Conservation (phyloP, 35 echinoderm and acorn worm species). For the Acanthaster planci region DNA sequence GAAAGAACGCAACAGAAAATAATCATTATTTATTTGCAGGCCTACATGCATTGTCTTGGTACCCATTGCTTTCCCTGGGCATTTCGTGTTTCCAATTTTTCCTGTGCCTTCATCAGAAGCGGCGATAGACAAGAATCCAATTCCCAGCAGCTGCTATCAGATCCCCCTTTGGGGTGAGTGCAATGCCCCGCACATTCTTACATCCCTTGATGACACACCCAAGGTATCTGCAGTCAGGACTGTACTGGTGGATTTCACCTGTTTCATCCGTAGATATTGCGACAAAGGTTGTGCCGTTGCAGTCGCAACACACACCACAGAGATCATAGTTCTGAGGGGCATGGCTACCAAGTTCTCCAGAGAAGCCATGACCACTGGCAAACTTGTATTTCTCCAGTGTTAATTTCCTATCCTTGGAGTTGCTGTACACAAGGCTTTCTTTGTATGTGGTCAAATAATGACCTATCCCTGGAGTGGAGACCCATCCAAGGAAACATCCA, state of each 20-base stretch:
- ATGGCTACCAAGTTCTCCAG: no score
- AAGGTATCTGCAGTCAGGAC: background rate
- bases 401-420: background rate
- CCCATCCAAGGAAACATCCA: background rate
- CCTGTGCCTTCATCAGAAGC: no score
- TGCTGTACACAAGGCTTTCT: background rate
- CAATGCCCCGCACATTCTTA: background rate
- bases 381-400: background rate
- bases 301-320: background rate
- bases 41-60: no score
- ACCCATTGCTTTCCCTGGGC: no score
- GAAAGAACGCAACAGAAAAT: no score
- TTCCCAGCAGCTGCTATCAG: slow-evolving; percentile 2
- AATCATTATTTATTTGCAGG: no score
- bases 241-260: background rate
- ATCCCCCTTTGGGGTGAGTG: background rate
- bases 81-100: no score
- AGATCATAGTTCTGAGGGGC: no score
- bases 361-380: no score
- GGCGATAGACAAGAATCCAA: no score
- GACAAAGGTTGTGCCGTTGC: background rate
- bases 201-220: slow-evolving; percentile 1
- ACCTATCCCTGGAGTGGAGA: background rate
- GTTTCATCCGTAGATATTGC: background rate
- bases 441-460: background rate